Evolutionary conservation across 2,888 invertebrate genomes (phyloP), one percentile per base, ranked within the genome.

Genomic region (Ornithoptera priamus): DNA sequence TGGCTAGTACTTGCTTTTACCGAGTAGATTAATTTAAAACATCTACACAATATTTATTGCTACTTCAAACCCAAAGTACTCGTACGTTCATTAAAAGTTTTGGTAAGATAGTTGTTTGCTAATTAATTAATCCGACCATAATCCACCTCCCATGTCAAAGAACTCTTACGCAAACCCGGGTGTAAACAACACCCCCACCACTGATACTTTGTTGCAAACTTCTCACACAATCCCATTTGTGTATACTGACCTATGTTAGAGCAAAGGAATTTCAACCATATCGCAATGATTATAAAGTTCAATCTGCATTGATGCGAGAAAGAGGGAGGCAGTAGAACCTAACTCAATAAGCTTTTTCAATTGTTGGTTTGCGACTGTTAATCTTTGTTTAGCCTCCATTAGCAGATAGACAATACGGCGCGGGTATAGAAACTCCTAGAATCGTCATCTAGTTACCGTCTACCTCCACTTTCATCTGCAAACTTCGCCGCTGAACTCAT

Each of bases 361-460:
- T n/a, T 17, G 46, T 57, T 62, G 50, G 57, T 68, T 59, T 59
- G 50, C 62, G 62, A 15, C 50, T 22, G 65, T 68, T 68, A 68
- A 68, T 68, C 68, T 64, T 68, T 59, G 39, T 68, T 68, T 60
- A 60, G 39, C 39, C 53, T 64, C 68, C 64, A 68, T 68, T 64
- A 64, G 59, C 53, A 18, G 53, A 50, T 59, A 24, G 24, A 46
- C 46, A 46, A 39, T 60, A 56, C 56, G 56, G 56, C 56, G 56
- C 56, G 15, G 39, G n/a, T 24, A 60, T 60, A 30, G 60, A 20
- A 36, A 60, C 30, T 17, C 8, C 60, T 56, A 8, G 20, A 56
- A 56, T 18, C 56, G 20, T 56, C 56, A 15, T 20, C 20, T 7
- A n/a, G 20, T 20, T 56, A 7, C 56, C 18, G n/a, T 18, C 20